Percentiles rank a stretch among this genome's conserved stretches.
Evolutionary conservation across 2,113 vertebrate genomes (phyloP).

Genomic region (Lepus europaeus): DNA sequence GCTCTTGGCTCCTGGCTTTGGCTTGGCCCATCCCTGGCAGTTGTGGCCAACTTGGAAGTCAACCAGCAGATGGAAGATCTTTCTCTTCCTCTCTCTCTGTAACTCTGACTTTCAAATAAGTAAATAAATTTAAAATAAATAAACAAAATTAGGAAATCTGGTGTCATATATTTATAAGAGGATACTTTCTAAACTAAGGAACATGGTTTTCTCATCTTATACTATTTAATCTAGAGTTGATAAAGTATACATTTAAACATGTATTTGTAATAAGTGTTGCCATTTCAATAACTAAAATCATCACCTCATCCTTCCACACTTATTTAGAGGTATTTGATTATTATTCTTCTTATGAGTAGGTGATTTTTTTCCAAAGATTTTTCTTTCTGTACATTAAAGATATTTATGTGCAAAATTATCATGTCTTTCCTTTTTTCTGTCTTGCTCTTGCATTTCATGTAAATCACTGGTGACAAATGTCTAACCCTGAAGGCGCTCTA

Average conservation of each 20-base stretch:
- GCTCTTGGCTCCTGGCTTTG: no score
- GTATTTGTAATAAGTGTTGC: background rate
- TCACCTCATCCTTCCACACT: background rate
- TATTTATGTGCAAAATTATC: background rate
- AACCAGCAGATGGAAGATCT: no score
- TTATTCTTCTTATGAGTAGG: conserved; percentile 17
- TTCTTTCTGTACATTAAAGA: background rate
- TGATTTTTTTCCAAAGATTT: background rate
- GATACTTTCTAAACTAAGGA: background rate
- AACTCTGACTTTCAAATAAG: no score
- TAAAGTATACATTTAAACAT: conserved; percentile 36
- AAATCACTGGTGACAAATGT: background rate
- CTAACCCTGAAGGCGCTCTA: background rate
- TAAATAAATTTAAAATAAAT: no score
- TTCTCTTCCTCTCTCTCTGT: no score
- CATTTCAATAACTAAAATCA: background rate
- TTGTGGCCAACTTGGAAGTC: no score
- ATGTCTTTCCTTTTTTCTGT: background rate
- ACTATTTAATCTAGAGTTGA: background rate
- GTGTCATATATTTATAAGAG: background rate
- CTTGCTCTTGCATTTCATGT: background rate
- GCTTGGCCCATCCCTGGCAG: no score
- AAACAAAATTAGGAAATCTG: background rate
- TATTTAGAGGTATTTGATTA: background rate
- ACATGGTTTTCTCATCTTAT: background rate